These are phyloP conservation scores for Perodicticus potto DNA, from an alignment of 2,797 vertebrate genomes.

Conservation along the genomic window DNA sequence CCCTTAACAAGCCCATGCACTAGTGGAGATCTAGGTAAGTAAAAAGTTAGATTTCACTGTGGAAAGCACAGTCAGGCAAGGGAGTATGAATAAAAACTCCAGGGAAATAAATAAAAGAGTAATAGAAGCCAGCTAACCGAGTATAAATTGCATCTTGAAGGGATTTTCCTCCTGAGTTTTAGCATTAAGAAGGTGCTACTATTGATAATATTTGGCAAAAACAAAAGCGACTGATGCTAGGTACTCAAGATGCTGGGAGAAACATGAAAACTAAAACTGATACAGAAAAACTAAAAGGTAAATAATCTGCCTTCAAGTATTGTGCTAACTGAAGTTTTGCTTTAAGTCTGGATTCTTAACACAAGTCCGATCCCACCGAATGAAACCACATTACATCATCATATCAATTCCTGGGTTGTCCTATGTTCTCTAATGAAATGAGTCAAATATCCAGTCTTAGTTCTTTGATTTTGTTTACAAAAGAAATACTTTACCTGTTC, in stretches of 20 bases:
- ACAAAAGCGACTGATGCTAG: background rate
- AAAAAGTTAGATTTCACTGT: background rate
- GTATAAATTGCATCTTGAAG: background rate
- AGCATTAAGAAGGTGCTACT: background rate
- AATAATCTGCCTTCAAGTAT: background rate
- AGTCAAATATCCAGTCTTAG: background rate
- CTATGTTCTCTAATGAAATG: background rate
- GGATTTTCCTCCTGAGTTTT: background rate
- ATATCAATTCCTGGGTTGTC: too few species aligned
- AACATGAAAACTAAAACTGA: background rate
- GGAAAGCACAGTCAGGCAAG: background rate
- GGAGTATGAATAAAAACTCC: background rate
- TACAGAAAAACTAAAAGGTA: too few species aligned
- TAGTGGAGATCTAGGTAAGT: background rate
- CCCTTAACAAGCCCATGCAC: background rate
- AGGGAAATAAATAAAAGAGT: too few species aligned
- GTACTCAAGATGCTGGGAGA: background rate
- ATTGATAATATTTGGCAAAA: background rate
- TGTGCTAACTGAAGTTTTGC: fast-evolving
- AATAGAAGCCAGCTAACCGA: background rate
- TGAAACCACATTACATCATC: background rate
- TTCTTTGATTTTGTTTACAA: background rate
- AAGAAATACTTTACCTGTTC: background rate
- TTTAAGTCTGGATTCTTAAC: background rate
- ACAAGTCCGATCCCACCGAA: background rate